Evolutionary conservation across 1,140 invertebrate species (phyloP).

Genomic region (Diorhabda carinulata): DNA sequence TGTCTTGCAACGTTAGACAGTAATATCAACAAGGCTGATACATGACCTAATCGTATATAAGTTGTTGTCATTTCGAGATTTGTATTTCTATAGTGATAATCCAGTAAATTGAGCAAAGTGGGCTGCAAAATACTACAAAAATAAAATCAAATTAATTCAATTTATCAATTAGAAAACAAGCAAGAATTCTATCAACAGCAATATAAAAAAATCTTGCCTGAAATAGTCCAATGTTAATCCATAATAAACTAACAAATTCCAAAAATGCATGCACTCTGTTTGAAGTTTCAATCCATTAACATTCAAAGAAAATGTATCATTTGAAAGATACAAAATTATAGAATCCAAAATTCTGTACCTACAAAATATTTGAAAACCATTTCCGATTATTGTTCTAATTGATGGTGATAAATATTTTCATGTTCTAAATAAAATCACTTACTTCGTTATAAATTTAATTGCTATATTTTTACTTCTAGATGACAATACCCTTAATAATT

Average conservation of each 20-base stretch:
- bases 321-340: slow-evolving; percentile 50
- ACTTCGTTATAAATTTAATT: slow-evolving; percentile 36
- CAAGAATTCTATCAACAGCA: not conserved
- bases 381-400: too few relatives aligned
- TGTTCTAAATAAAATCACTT: slow-evolving; percentile 6
- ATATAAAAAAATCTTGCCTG: slow-evolving; percentile 25
- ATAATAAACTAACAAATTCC: slow-evolving; percentile 50
- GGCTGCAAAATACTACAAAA: slow-evolving; percentile 44
- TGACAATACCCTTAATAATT: slow-evolving; percentile 52
- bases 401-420: too few relatives aligned
- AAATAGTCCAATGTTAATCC: slow-evolving; percentile 46
- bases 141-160: not conserved
- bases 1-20: slow-evolving; percentile 28
- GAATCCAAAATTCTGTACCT: slow-evolving; percentile 52
- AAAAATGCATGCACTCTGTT: slow-evolving; percentile 55
- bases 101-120: slow-evolving; percentile 49
- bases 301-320: slow-evolving; percentile 48
- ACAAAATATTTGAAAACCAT: slow-evolving; percentile 19
- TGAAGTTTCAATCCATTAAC: slow-evolving; percentile 55
- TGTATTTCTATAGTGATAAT: slow-evolving; percentile 54
- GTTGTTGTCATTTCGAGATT: slow-evolving; percentile 48
- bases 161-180: too few relatives aligned
- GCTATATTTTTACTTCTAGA: slow-evolving; percentile 48
- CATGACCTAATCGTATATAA: slow-evolving; percentile 51
- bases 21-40: slow-evolving; percentile 48